Evolutionary conservation across 1,140 invertebrate genomes (phyloP).

Genomic region (Sweltsa coloradensis): DNA sequence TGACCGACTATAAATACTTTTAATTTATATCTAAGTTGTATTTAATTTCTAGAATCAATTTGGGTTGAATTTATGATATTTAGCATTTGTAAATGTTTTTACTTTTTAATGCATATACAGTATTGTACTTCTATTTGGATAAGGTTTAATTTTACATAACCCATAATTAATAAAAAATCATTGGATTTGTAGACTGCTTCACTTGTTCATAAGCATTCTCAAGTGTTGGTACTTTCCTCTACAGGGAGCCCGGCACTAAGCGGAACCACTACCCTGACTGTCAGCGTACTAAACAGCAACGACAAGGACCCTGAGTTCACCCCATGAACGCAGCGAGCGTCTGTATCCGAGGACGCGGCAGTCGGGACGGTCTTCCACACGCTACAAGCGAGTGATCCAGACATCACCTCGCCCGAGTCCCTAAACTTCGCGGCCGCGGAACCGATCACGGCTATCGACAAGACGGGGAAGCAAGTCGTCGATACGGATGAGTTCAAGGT

Average conservation of each 20-base stretch:
- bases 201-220: too few species aligned
- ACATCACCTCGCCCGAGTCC: slow-evolving; percentile 52
- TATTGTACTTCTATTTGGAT: too few species aligned
- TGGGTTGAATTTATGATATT: too few species aligned
- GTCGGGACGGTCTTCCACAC: slow-evolving; percentile 59
- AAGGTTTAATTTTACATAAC: too few species aligned
- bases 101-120: too few species aligned
- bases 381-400: slow-evolving; percentile 67
- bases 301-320: slow-evolving; percentile 79
- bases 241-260: slow-evolving; percentile 61
- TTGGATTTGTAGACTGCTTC: background rate
- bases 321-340: slow-evolving; percentile 67
- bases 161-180: too few species aligned
- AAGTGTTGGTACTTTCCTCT: slow-evolving; percentile 15
- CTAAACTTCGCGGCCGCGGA: slow-evolving; percentile 60
- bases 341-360: slow-evolving; percentile 64
- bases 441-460: slow-evolving; percentile 63
- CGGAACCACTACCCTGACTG: slow-evolving; percentile 62
- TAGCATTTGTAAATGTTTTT: too few species aligned
- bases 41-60: too few species aligned
- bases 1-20: too few species aligned
- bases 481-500: slow-evolving; percentile 20
- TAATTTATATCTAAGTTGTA: too few species aligned
- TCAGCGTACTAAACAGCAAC: slow-evolving; percentile 74
- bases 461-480: slow-evolving; percentile 63